Percentiles rank a stretch among this genome's conserved stretches.
These are phyloP conservation scores for Sebastes paucispinis DNA, from an alignment of 2,797 vertebrate genomes.

Conservation along the genomic window DNA sequence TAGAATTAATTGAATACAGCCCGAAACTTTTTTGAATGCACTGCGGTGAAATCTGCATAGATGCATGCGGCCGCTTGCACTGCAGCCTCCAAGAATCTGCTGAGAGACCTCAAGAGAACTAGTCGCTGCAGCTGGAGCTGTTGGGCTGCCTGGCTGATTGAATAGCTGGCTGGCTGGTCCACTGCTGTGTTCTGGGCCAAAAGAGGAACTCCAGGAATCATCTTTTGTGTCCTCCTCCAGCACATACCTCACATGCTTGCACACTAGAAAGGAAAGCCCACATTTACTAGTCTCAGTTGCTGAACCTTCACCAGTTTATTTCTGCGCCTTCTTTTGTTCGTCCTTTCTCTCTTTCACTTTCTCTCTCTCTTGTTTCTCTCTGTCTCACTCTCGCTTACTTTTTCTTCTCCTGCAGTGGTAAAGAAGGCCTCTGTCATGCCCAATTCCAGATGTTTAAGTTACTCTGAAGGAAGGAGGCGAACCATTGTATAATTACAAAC, in stretches of 20 bases:
- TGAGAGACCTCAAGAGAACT: slow-evolving; percentile 3
- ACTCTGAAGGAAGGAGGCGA: slow-evolving; percentile 38
- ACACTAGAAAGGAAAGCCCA: slow-evolving; percentile 35
- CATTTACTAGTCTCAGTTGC: slow-evolving; percentile 2
- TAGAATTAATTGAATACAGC: neutral
- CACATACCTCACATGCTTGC: slow-evolving; percentile 59
- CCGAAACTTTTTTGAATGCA: neutral
- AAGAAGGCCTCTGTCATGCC: slow-evolving; percentile 21
- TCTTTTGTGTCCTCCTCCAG: slow-evolving; percentile 50
- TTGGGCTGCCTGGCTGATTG: slow-evolving; percentile 3
- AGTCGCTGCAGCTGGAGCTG: slow-evolving; percentile 35
- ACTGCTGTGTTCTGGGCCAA: slow-evolving; percentile 34
- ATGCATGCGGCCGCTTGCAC: neutral
- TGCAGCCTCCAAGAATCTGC: slow-evolving; percentile 18
- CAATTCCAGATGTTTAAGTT: slow-evolving; percentile 57
- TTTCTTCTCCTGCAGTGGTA: slow-evolving; percentile 10
- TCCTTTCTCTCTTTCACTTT: neutral
- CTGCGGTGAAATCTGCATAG: slow-evolving; percentile 12
- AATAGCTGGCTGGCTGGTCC: slow-evolving; percentile 28
- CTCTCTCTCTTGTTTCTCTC: neutral
- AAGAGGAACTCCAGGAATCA: slow-evolving; percentile 66
- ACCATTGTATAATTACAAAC: slow-evolving; percentile 66
- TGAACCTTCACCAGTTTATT: slow-evolving; percentile 16
- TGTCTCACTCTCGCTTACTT: neutral
- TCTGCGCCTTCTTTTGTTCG: slow-evolving; percentile 10